phyloP scores from a whole-genome alignment of 2,797 vertebrate genomes.

The Muraenolepis orangiensis region DNA sequence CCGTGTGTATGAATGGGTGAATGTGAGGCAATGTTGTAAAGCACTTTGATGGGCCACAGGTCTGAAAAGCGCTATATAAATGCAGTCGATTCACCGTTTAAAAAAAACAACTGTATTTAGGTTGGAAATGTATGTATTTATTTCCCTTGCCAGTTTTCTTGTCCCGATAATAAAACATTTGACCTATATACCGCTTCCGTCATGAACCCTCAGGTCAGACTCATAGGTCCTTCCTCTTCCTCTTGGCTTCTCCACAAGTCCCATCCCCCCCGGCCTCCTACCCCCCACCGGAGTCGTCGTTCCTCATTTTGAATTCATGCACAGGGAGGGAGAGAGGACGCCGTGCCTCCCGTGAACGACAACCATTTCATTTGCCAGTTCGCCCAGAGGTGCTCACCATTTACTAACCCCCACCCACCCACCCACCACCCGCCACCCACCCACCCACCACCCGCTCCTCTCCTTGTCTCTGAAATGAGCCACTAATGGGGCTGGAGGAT shows the following conservation, averaged over 20 bases:
- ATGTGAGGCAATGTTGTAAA: too few species aligned
- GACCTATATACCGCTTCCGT: neutral
- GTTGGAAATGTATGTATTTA: neutral
- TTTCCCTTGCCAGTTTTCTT: neutral
- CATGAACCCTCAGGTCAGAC: neutral
- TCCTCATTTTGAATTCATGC: constrained; percentile 19
- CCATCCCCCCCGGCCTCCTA: neutral
- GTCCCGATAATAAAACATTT: neutral
- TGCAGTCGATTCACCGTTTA: too few species aligned
- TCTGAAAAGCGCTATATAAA: too few species aligned
- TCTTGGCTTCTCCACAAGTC: constrained; percentile 16
- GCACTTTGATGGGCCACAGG: too few species aligned
- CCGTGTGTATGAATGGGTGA: too few species aligned
- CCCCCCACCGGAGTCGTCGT: neutral
- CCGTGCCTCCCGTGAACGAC: constrained; percentile 2
- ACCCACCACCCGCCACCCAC: neutral
- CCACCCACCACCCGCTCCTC: neutral
- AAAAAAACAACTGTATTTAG: too few species aligned
- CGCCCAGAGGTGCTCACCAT: constrained; percentile 11
- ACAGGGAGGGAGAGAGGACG: constrained; percentile 8
- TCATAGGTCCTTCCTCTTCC: neutral
- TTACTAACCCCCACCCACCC: constrained; percentile 6
- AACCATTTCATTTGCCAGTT: constrained; percentile 27
- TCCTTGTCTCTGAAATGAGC: constrained; percentile 17
- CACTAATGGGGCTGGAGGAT: constrained; percentile 13